Conservation (phyloP, 1,140 invertebrate genomes). For the Eriosoma lanigerum region DNA sequence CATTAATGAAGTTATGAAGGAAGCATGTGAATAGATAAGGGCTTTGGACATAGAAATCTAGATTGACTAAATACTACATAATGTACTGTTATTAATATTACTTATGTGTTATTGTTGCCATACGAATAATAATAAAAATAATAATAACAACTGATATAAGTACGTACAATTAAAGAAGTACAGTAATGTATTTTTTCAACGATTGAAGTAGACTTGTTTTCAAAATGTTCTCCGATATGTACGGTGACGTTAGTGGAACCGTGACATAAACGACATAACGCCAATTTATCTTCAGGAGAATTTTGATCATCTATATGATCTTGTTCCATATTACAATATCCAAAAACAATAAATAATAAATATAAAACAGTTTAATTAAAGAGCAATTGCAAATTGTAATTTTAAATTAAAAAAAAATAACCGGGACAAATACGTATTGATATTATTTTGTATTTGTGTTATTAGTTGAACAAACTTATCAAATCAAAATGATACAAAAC, state of each 20-base stretch:
- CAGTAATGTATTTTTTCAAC: slow-evolving; percentile 37
- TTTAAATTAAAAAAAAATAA: background rate
- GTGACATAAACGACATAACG: slow-evolving; percentile 6
- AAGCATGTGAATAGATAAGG: too few species aligned
- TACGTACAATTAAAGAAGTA: slow-evolving; percentile 36
- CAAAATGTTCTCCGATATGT: background rate
- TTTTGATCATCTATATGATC: background rate
- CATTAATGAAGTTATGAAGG: too few species aligned
- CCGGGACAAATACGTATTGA: background rate
- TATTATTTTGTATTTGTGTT: too few species aligned
- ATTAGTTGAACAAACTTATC: too few species aligned
- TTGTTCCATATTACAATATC: background rate
- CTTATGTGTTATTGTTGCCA: too few species aligned
- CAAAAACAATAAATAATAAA: background rate
- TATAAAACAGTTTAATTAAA: background rate
- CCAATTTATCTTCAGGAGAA: background rate
- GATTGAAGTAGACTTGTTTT: slow-evolving; percentile 1
- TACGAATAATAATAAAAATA: too few species aligned
- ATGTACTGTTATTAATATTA: too few species aligned
- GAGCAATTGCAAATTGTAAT: background rate
- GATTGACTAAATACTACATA: too few species aligned
- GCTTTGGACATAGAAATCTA: too few species aligned
- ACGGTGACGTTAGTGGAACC: background rate
- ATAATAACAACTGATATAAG: too few species aligned
- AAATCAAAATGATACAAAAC: background rate